Percentiles rank a stretch among this genome's conserved stretches.
Conservation (phyloP, 2,888 invertebrate genomes). For the Altica lythri region DNA sequence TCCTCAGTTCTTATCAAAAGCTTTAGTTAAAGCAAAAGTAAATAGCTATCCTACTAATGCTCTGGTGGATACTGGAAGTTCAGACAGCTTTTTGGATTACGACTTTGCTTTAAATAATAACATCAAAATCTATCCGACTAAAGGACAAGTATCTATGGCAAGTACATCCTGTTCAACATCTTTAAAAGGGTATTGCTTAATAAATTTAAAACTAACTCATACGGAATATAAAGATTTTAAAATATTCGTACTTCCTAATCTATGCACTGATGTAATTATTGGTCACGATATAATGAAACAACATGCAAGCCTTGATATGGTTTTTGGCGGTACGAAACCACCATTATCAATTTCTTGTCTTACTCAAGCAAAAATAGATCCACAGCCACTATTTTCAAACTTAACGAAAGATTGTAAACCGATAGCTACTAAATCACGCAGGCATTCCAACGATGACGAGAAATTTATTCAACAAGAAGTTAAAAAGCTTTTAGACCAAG, state of each 20-base stretch:
- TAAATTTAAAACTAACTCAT: not conserved
- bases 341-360: constrained; percentile 6
- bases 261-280: too few species aligned
- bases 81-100: too few species aligned
- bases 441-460: constrained; percentile 6
- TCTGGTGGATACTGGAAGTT: not conserved
- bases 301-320: too few species aligned
- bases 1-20: not conserved
- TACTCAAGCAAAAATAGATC: constrained; percentile 7
- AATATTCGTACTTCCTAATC: too few species aligned
- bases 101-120: not conserved
- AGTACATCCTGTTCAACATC: not conserved
- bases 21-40: not conserved
- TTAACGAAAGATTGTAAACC: constrained; percentile 10
- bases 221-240: not conserved
- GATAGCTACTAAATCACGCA: constrained; percentile 12
- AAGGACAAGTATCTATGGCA: not conserved
- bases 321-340: too few species aligned
- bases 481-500: constrained; percentile 5
- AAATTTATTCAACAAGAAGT: constrained; percentile 15
- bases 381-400: constrained; percentile 3
- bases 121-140: not conserved
- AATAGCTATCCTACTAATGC: not conserved
- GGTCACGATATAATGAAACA: too few species aligned
- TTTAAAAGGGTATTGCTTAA: not conserved